Evolutionary conservation across 2,888 invertebrate species (phyloP), one percentile per base, ranked within the genome.

Genomic region (Empis livida): DNA sequence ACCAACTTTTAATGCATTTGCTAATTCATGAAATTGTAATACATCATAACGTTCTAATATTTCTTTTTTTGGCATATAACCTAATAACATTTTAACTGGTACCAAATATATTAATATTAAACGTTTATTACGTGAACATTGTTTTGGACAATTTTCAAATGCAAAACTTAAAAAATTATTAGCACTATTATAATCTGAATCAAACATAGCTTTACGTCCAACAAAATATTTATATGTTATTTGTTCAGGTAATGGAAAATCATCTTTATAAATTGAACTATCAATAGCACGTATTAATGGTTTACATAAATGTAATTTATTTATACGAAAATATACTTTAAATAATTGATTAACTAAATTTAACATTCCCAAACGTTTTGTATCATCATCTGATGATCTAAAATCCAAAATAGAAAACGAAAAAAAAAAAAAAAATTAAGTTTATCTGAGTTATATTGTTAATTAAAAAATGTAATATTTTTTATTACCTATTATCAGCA

Each of bases 141-240:
- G 75, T 51, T 74, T 76, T 56, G 92, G 91, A 59, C 97, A 96
- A 60, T 88, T 83, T 62, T 85, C 80, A 66, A 97, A 97, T 1
- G 97, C 95, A 68, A 84, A 99, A 0, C 89, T 83, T 17, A 99
- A 70, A 61, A 85, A 89, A 62, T 91, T 86, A 65, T 97, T 94
- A 17, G 97, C 97, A 68, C 81, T 78, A 65, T 84, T 84, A 62
- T 94, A 94, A 64, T 97, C 92, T 47, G 93, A 93, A 68, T 99
- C 97, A 65, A 97, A 99, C 92, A 99, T 96, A 3, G 94, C 91
- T 66, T 97, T 96, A 30, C 96, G 77, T 0, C 97, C 97, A 15
- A 95, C 91, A 71, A 93, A 97, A 68, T 96, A 96, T 62, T 88
- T 88, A 69, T 95, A 99, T 0, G 97, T 97, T 46, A 99, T 90